phyloP scores from a whole-genome alignment of 2,888 invertebrate genomes.

The Zygaena filipendulae region DNA sequence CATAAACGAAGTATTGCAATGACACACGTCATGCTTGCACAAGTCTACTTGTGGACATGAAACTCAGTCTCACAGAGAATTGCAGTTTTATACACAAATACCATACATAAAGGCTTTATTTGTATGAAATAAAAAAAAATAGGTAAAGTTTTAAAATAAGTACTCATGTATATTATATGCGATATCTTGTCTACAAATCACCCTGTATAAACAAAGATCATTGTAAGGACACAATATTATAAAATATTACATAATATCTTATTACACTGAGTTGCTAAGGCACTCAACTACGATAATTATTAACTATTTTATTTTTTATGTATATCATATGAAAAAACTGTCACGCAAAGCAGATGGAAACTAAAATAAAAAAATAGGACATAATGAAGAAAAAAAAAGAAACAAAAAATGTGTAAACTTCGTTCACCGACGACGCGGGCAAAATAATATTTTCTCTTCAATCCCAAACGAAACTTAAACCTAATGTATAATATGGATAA shows the following conservation, averaged over 20 bases:
- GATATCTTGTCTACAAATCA: no score
- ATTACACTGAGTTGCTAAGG: slow-evolving; percentile 65
- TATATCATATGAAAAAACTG: slow-evolving; percentile 43
- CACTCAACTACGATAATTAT: slow-evolving; percentile 56
- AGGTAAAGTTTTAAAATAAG: no score
- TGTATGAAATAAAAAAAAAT: no score
- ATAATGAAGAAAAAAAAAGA: slow-evolving; percentile 25
- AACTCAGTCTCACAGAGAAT: no score
- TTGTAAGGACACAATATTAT: no score
- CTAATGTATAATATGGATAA: slow-evolving; percentile 59
- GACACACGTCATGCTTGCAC: no score
- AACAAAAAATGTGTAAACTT: slow-evolving; percentile 33
- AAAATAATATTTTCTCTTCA: slow-evolving; percentile 49
- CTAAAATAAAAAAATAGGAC: slow-evolving; percentile 20
- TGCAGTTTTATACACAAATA: no score
- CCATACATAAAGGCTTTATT: no score
- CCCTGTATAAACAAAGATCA: no score
- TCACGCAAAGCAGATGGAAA: slow-evolving; percentile 40
- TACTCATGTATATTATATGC: no score
- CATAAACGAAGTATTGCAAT: no score
- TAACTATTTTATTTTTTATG: slow-evolving; percentile 33
- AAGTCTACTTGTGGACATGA: no score
- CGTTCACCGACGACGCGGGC: slow-evolving; percentile 50
- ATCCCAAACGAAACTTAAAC: slow-evolving; percentile 58
- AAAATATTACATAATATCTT: slow-evolving; percentile 39